Base-by-base conservation (phyloP, 35 echinoderm and acorn worm species). In the Apostichopus californicus region DNA sequence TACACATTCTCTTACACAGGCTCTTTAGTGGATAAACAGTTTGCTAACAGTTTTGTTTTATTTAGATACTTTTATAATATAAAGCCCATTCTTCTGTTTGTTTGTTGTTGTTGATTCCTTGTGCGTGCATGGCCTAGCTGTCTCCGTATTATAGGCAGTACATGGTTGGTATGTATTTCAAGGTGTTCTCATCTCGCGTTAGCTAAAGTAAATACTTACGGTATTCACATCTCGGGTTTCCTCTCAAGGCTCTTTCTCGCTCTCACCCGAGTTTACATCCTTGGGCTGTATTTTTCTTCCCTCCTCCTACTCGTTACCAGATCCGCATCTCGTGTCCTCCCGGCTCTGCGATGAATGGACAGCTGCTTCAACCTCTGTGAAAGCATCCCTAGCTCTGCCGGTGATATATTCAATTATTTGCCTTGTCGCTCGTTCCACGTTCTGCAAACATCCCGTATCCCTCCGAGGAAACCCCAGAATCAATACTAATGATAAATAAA, bases 401-500 rank as follows among this genome's bases (percentile, higher is more conserved):
- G 10, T 55, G 21, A 13, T 56, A n/a, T 56, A 83, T 17, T 46
- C 55, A 83, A 7, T 56, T 83, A 83, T n/a, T 83, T 55, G 55
- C 55, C 17, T 34, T 53, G n/a, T 8, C 8, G 13, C 34, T 55
- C 55, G 52, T 56, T 55, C 25, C 55, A 6, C 10, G 46, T n/a
- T 17, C 52, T 83, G 34, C 14, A 55, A 83, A 83, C 34, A 46
- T 56, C 46, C 18, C 17, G 14, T 11, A 34, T 18, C 52, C 80
- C 80, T 56, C 17, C 9, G 55, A 56, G 53, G 53, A 5, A 56
- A 46, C 28, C 80, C 52, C 80, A 20, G 80, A 53, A 83, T 83
- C 80, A 55, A 57, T 83, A 83, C 80, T 55, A 53, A 55, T 34
- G 80, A 56, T 55, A 83, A 83, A 83, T 83, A 55, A 83, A 83